Evolutionary conservation across 2,888 invertebrate genomes (phyloP), one percentile per base, ranked within the genome.

Genomic region (Eupithecia subfuscata): DNA sequence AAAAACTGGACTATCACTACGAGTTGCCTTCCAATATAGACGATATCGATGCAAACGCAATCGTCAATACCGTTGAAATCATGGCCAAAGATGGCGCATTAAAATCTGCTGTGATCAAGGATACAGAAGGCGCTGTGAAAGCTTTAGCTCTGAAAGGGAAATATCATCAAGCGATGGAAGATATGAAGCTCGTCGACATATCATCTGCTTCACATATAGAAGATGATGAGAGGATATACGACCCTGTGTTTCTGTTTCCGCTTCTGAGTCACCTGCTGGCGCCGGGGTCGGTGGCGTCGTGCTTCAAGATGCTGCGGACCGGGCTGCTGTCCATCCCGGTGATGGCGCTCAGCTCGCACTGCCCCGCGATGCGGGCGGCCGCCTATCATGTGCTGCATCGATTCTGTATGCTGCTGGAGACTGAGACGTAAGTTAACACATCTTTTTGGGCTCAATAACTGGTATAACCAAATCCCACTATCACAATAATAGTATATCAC

Each of bases 191-290:
- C 22, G 70, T 76, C 0, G 92, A 92, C 74, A 77, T 91, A 16
- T 79, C 84, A 16, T 82, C 84, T 9, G 75, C 82, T 2, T 90
- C 90, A 3, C 91, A 92, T 78, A 16, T 80, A 6, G 86, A 87
- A 64, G 79, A 80, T 0, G 89, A 89, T 48, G 88, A 88, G 56
- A 89, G 94, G 6, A 92, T 97, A 71, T 98, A 98, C 84, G 98
- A 98, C 91, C 97, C 98, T 1, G 95, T 96, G 40, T 98, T 98
- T 88, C 92, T 98, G 81, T 94, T 98, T 73, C 97, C 98, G 0
- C 88, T 98, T 14, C 95, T 98, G 87, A 96, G 96, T 79, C 96
- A 97, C 85, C 90, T 98, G 67, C 92, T 98, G 78, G 96, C 97
- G 0, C 97, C 97, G 7, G 97, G 97, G 80, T 96, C 97, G 64